phyloP scores from a whole-genome alignment of 2,888 invertebrate genomes.

The Pimpla rufipes region DNA sequence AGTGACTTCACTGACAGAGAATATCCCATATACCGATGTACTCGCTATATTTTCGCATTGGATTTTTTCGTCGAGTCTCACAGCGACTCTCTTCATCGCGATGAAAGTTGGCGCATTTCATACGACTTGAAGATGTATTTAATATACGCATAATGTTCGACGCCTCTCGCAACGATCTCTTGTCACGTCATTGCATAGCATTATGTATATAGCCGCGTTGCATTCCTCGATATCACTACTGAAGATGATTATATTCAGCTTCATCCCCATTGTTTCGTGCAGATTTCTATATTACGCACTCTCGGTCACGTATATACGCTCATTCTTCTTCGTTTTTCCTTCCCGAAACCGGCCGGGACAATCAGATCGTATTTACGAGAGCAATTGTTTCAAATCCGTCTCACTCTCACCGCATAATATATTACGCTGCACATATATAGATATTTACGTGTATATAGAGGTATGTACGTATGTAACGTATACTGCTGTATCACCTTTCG shows the following conservation, averaged over 20 bases:
- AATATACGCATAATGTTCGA: conserved; percentile 50
- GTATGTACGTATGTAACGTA: conserved; percentile 14
- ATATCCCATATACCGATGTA: not conserved
- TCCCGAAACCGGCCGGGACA: conserved; percentile 15
- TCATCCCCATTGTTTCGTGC: conserved; percentile 56
- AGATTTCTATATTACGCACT: conserved; percentile 58
- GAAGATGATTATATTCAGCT: conserved; percentile 44
- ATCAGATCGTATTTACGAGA: conserved; percentile 31
- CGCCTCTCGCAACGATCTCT: conserved; percentile 59
- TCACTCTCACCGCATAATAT: conserved; percentile 14
- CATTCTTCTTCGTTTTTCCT: conserved; percentile 5
- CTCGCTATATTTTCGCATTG: not conserved
- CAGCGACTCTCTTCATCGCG: conserved; percentile 38
- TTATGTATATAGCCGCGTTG: not conserved
- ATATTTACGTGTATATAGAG: not conserved
- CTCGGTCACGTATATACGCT: conserved; percentile 21
- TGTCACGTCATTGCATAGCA: conserved; percentile 49
- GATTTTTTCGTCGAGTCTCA: conserved; percentile 36
- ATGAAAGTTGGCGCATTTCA: conserved; percentile 48
- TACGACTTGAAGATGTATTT: conserved; percentile 36
- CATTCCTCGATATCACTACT: conserved; percentile 17
- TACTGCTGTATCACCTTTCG: conserved; percentile 60
- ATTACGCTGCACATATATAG: not conserved
- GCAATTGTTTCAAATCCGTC: conserved; percentile 17
- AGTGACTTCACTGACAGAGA: too few species aligned